Evolutionary conservation across 1,140 invertebrate genomes (phyloP).

Genomic region (Heliconius hewitsoni): DNA sequence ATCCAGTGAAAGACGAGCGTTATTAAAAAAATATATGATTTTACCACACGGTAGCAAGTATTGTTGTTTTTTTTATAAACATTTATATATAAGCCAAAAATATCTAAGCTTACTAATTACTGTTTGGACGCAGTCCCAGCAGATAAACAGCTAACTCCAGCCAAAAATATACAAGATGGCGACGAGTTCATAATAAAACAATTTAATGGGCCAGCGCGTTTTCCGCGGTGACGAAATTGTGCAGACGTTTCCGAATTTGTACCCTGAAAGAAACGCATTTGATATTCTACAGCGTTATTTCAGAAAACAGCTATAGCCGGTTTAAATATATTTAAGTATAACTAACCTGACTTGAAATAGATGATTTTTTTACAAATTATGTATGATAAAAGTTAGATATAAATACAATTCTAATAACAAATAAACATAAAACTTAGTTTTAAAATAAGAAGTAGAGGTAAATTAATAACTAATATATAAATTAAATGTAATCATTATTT

Average conservation of each 20-base stretch:
- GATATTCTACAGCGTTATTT: neutral
- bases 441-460: neutral
- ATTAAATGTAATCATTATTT: neutral
- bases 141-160: constrained; percentile 79
- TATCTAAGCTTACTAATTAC: constrained; percentile 75
- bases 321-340: neutral
- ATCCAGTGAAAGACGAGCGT: constrained; percentile 9
- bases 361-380: neutral
- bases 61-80: constrained; percentile 41
- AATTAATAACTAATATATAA: neutral
- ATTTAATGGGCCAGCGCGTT: constrained; percentile 81
- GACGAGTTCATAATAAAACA: constrained; percentile 81
- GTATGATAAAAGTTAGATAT: no score
- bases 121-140: constrained; percentile 77
- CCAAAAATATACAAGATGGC: constrained; percentile 81
- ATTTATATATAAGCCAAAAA: constrained; percentile 57
- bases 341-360: neutral
- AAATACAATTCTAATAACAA: no score
- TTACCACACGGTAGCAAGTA: constrained; percentile 26
- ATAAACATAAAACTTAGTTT: no score
- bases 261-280: neutral
- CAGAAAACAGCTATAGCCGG: neutral
- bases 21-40: constrained; percentile 23
- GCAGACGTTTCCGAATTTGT: constrained; percentile 5
- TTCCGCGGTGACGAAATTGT: constrained; percentile 78